Percentiles rank a stretch among this genome's conserved stretches.
Conservation (phyloP, 2,888 invertebrate species). For the Linnaemya tessellans region DNA sequence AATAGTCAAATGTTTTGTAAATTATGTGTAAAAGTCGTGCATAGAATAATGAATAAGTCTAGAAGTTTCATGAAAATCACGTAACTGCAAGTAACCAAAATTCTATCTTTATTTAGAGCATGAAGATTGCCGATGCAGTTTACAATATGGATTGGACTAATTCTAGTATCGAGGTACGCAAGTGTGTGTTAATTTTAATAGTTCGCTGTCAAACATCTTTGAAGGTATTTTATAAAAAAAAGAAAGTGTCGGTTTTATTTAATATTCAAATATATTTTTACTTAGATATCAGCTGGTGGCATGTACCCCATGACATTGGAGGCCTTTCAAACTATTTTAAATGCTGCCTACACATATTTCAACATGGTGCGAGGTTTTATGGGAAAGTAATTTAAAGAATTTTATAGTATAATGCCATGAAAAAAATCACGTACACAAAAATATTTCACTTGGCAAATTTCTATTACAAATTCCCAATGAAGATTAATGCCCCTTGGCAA, state of each 20-base stretch:
- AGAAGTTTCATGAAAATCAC: too few relatives aligned
- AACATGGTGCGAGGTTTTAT: slow-evolving; percentile 70
- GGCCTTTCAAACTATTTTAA: slow-evolving; percentile 74
- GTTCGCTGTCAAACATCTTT: slow-evolving; percentile 73
- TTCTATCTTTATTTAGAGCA: slow-evolving; percentile 64
- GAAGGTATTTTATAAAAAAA: slow-evolving; percentile 54
- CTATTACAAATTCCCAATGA: neutral
- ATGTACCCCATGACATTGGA: slow-evolving; percentile 75
- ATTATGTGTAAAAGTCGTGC: too few relatives aligned
- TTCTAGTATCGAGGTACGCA: slow-evolving; percentile 65
- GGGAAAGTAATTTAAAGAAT: slow-evolving; percentile 30
- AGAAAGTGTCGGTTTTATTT: neutral
- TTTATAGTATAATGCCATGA: neutral
- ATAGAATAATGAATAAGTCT: too few relatives aligned
- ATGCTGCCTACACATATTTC: slow-evolving; percentile 75
- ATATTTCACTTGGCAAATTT: neutral
- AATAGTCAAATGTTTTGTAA: too few relatives aligned
- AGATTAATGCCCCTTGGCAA: slow-evolving; percentile 4
- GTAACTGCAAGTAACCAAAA: neutral
- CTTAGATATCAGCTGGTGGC: slow-evolving; percentile 73
- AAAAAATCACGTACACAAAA: neutral
- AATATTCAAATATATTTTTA: slow-evolving; percentile 22
- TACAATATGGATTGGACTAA: slow-evolving; percentile 72
- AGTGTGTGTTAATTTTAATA: slow-evolving; percentile 71
- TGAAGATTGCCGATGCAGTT: slow-evolving; percentile 73